Evolutionary conservation across 2,888 invertebrate genomes (phyloP).

Genomic region (Stomorhina lunata): DNA sequence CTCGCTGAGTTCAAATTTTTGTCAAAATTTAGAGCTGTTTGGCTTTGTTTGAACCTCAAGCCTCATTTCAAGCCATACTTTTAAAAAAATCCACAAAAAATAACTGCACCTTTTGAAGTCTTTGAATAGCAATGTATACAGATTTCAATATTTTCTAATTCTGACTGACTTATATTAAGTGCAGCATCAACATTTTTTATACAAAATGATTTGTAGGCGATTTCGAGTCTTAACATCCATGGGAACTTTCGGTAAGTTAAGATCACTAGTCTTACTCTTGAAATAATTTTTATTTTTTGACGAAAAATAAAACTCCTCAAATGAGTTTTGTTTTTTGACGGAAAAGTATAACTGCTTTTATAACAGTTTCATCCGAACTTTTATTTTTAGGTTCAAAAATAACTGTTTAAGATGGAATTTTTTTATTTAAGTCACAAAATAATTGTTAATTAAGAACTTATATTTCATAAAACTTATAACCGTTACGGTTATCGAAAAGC

Average conservation of each 20-base stretch:
- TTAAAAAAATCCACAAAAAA: constrained; percentile 10
- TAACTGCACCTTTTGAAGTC: background rate
- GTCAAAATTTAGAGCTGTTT: background rate
- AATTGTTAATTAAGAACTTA: too few species aligned
- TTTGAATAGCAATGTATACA: background rate
- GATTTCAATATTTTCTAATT: constrained; percentile 12
- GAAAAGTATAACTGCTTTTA: too few species aligned
- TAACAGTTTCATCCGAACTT: too few species aligned
- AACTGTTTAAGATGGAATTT: too few species aligned
- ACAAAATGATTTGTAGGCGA: background rate
- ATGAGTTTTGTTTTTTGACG: too few species aligned
- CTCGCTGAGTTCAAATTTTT: background rate
- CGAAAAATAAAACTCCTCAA: too few species aligned
- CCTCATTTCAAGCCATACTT: constrained; percentile 17
- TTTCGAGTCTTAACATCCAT: constrained; percentile 6
- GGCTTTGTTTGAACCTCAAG: too few species aligned
- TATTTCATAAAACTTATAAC: too few species aligned
- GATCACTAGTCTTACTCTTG: background rate
- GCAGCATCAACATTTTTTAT: constrained; percentile 3
- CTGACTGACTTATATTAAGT: background rate
- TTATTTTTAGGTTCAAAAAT: too few species aligned
- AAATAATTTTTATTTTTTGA: background rate
- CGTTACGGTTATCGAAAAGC: too few species aligned
- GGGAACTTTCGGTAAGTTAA: background rate
- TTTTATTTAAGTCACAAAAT: too few species aligned